A percentile compares a stretch with the other conserved stretches of the same genome.
Evolutionary conservation across 1,140 invertebrate species (phyloP).

Genomic region (Apis dorsata): DNA sequence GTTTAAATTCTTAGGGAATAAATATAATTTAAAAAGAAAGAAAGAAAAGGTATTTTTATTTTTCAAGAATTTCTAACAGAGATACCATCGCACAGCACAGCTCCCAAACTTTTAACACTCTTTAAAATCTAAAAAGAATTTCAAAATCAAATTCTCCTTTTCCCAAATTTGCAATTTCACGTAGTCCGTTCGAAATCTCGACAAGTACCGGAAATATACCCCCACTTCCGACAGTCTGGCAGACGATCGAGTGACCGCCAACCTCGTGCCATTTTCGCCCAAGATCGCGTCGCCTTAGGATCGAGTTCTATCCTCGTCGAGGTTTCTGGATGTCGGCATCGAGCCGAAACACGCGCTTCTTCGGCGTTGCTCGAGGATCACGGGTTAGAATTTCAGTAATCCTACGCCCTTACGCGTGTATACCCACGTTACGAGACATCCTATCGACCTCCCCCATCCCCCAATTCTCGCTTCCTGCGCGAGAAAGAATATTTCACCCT

Average conservation of each 20-base stretch:
- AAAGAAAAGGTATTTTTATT: too few relatives aligned
- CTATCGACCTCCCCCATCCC: neutral
- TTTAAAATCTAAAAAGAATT: too few relatives aligned
- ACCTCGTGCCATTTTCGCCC: neutral
- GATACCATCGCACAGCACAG: too few relatives aligned
- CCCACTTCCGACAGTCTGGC: neutral
- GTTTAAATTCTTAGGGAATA: too few relatives aligned
- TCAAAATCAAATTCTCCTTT: too few relatives aligned
- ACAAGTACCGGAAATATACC: neutral
- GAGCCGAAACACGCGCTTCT: constrained; percentile 11
- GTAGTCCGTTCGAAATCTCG: too few relatives aligned
- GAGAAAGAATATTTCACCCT: constrained; percentile 43
- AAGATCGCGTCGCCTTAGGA: neutral
- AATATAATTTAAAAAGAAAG: too few relatives aligned
- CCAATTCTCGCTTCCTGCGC: neutral
- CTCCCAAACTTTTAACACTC: too few relatives aligned
- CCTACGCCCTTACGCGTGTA: constrained; percentile 15
- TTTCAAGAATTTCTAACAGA: too few relatives aligned
- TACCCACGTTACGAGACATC: neutral
- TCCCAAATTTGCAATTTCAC: too few relatives aligned
- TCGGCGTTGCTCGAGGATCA: constrained; percentile 11
- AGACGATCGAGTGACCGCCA: constrained; percentile 9
- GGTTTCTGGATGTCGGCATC: constrained; percentile 33
- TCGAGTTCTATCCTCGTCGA: constrained; percentile 33
- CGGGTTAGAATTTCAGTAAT: constrained; percentile 45